phyloP scores from a whole-genome alignment of 2,797 vertebrate genomes.

The Limnodromus scolopaceus region DNA sequence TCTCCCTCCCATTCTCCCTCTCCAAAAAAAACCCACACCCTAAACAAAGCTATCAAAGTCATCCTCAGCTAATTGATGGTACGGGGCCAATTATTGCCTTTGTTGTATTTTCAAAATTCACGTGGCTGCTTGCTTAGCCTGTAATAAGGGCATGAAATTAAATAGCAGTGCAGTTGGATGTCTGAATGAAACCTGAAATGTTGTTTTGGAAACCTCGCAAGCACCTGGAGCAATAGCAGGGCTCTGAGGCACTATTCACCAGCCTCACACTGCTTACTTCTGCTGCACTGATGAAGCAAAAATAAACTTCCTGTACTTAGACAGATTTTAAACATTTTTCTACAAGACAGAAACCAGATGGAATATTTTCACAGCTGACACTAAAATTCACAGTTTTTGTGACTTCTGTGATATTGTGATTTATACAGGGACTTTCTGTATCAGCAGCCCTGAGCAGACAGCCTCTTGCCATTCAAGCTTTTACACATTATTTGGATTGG shows the following conservation, averaged over 20 bases:
- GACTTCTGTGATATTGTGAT: conserved; percentile 66
- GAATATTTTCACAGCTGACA: conserved; percentile 76
- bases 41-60: background rate
- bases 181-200: conserved; percentile 16
- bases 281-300: conserved; percentile 51
- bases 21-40: background rate
- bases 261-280: conserved; percentile 33
- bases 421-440: conserved; percentile 58
- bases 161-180: background rate
- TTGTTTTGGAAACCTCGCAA: background rate
- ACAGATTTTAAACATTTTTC: conserved; percentile 71
- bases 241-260: conserved; percentile 35
- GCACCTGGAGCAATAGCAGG: conserved; percentile 46
- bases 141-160: background rate
- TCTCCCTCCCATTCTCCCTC: too few species aligned
- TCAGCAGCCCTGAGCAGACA: conserved; percentile 49
- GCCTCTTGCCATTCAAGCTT: conserved; percentile 25
- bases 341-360: conserved; percentile 70
- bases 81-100: background rate
- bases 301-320: conserved; percentile 66
- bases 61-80: background rate
- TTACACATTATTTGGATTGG: conserved; percentile 18
- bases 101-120: background rate
- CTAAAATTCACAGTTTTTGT: conserved; percentile 59
- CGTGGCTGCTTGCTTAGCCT: background rate